Conservation (phyloP, 2,113 vertebrate genomes). For the Crypturellus undulatus region DNA sequence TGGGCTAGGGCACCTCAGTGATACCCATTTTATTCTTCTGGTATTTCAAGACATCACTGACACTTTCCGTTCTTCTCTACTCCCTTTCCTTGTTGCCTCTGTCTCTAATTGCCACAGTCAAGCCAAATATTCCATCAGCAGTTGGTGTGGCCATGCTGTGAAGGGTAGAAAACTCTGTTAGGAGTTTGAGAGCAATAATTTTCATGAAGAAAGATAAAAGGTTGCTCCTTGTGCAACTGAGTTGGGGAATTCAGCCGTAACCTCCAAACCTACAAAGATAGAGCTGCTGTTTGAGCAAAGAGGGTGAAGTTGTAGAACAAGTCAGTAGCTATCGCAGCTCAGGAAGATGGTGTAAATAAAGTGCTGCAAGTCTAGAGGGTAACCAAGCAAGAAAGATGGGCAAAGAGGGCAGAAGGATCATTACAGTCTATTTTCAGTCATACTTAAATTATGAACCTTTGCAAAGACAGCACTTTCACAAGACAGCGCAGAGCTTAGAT, state of each 20-base stretch:
- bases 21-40: not conserved
- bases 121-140: not conserved
- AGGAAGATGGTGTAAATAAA: not conserved
- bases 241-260: not conserved
- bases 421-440: not conserved
- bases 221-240: not conserved
- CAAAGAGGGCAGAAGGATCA: not conserved
- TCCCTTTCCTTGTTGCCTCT: not conserved
- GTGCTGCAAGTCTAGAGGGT: not conserved
- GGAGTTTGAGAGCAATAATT: not conserved
- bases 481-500: too few species aligned
- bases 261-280: not conserved
- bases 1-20: not conserved
- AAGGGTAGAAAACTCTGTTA: not conserved
- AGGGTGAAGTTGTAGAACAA: not conserved
- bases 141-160: not conserved
- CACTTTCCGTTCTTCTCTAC: not conserved
- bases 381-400: not conserved
- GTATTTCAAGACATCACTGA: not conserved
- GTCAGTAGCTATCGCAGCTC: not conserved
- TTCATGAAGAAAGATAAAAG: not conserved
- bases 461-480: too few species aligned
- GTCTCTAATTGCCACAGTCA: not conserved
- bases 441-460: not conserved
- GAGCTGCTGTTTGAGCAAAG: not conserved